Evolutionary conservation across 2,797 vertebrate species (phyloP), one percentile per base, ranked within the genome.

Genomic region (Pipistrellus pygmaeus): DNA sequence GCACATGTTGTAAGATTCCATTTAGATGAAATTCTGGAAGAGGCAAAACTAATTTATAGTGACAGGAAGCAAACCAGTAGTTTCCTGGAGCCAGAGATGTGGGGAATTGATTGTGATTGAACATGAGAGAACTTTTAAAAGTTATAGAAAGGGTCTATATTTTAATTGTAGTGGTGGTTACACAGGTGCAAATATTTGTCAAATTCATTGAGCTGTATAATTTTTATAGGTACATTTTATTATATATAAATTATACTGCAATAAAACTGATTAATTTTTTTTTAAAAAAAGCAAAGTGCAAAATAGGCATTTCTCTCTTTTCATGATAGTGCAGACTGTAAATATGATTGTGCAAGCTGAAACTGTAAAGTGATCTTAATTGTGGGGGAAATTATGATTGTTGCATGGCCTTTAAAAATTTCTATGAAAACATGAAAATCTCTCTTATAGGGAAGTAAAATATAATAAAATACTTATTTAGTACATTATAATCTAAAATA

Each of bases 21-120:
- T 77, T 81, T 66, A 91, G 71, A 86, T 77, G 60, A 91, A 83
- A 90, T 96, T 93, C 88, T 89, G 38, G 51, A 96, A 82, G 75
- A 85, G 25, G 17, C 68, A 77, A 90, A 64, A 90, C 93, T 85
- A 95, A 93, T 93, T 80, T 83, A 55, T 48, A 72, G 60, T 93
- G 91, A 95, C 86, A 94, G 66, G 20, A 78, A 92, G 83, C 55
- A 68, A 10, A 51, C 51, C 60, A 46, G 82, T 51, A 17, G 27
- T 27, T 75, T 41, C 71, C 82, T 92, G 55, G 51, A 84, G 48
- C 76, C 13, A 9, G 55, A 9, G 9, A 72, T 68, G 30, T 83
- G 51, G 23, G 57, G 30, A 80, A 85, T 57, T 46, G 23, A 89
- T 92, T 55, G 30, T n/a, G 30, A 87, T 90, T 64, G 30, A n/a